Base-by-base conservation (phyloP, 2,888 invertebrate genomes). In the Aspidapion aeneum region DNA sequence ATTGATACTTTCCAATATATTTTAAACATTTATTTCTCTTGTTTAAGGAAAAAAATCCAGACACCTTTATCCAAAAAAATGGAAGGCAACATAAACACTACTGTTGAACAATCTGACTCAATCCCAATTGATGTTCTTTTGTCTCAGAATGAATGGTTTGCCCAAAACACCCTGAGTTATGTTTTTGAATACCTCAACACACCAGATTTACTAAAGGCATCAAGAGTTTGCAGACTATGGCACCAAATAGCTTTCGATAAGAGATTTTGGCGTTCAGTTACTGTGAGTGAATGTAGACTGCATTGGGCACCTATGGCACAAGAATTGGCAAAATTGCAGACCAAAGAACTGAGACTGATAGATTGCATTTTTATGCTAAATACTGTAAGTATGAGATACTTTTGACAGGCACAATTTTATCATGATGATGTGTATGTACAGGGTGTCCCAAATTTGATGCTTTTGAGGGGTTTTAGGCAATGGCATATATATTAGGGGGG, bases 171-270 rank as follows among this genome's bases (percentile, higher is more conserved):
- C 19, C 51, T 64, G 21, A 20, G 54, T 2, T 56, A 48, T 21
- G 54, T 64, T 52, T 59, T 64, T 21, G 48, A 18, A 19, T 61
- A 49, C 18, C 18, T 64, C 18, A 51, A 58, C n/a, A 12, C 58
- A 9, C 61, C 54, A 18, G 64, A 64, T 58, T 21, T 64, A 1
- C 35, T 64, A 20, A n/a, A 56, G 16, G 57, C 58, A 22, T 21
- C 21, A 18, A 20, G 52, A 49, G 64, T 64, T 21, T 64, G 62
- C 19, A 61, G 51, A 50, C 56, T 61, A 50, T 64, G 64, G 64
- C 18, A 56, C 3, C 21, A 55, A 17, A 22, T 63, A 16, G 57
- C 57, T 17, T 19, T 57, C 19, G 57, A 60, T 3, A 48, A 55
- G 9, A 52, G 5, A 19, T 52, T 63, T 5, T 63, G 63, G 63